phyloP scores from a whole-genome alignment of 2,888 invertebrate genomes.

The Drosophila affinis region DNA sequence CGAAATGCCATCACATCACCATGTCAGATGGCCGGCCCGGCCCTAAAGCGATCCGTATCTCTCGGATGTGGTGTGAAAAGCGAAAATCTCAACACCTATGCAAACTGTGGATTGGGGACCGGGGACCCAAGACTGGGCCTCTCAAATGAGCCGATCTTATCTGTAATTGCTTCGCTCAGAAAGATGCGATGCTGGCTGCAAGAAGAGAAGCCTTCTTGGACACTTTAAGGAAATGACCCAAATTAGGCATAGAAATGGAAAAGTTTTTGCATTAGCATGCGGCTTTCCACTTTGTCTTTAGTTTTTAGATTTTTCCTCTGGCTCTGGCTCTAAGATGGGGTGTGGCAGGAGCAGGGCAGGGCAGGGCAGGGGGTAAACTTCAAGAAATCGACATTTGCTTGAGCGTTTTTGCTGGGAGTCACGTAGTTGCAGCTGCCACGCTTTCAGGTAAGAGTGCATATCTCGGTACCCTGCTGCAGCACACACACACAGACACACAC shows the following conservation, averaged over 20 bases:
- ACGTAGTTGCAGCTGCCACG: slow-evolving; percentile 56
- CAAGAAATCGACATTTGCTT: slow-evolving; percentile 69
- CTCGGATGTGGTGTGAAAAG: slow-evolving; percentile 61
- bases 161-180: slow-evolving; percentile 77
- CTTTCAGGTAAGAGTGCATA: slow-evolving; percentile 53
- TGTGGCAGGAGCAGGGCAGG: neutral
- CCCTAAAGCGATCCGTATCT: slow-evolving; percentile 29
- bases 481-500: slow-evolving; percentile 39
- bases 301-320: slow-evolving; percentile 35
- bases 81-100: slow-evolving; percentile 65
- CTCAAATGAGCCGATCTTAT: slow-evolving; percentile 81
- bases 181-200: slow-evolving; percentile 36
- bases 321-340: slow-evolving; percentile 13
- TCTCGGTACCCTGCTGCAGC: slow-evolving; percentile 3
- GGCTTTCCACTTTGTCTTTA: slow-evolving; percentile 62
- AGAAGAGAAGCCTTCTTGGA: slow-evolving; percentile 17
- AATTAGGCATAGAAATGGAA: slow-evolving; percentile 63
- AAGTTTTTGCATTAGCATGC: slow-evolving; percentile 74
- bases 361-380: slow-evolving; percentile 34
- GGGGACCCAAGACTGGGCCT: slow-evolving; percentile 14
- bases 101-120: slow-evolving; percentile 55
- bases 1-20: slow-evolving; percentile 64
- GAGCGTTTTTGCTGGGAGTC: slow-evolving; percentile 47
- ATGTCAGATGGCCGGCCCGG: too few relatives aligned
- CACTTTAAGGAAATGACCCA: slow-evolving; percentile 80